Evolutionary conservation across 2,113 vertebrate genomes (phyloP), one percentile per base, ranked within the genome.

Genomic region (Sylvilagus bachmani): DNA sequence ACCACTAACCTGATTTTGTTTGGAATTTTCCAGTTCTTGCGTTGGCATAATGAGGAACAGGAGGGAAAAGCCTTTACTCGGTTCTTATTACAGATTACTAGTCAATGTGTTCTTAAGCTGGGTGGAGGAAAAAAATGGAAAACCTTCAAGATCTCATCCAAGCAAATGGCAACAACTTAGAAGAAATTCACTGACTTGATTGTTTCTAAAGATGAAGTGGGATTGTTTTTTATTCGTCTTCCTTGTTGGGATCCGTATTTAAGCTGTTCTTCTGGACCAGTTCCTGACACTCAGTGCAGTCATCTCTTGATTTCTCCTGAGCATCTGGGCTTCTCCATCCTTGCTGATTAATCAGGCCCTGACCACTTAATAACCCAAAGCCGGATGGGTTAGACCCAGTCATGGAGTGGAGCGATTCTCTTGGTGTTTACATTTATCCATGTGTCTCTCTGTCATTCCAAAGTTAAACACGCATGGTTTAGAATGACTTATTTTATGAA

Each of bases 11-110:
- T 95, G 86, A 77, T 96, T 98, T 95, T 97, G 38, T 94, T 97
- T 97, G 95, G 91, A 77, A 95, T 97, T 97, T 97, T 98, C 74
- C 97, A 99, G 98, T 99, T 98, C 98, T 99, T 94, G 97, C 98
- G 16, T 97, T 99, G 96, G 98, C 98, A 95, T 99, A 98, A 99
- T 86, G 95, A 96, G 80, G 97, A 96, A 91, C 81, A 90, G 93
- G 94, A 95, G 80, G 95, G 95, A 90, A 89, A 96, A 92, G 93
- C 91, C 90, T 90, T 95, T 95, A 75, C 85, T 96, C 84, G 92
- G 69, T 95, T 94, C 89, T 95, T 96, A 88, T 6, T 88, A 89
- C 93, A 97, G 96, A 83, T 95, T 92, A 96, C 95, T 96, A 92
- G 95, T 89, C 89, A 94, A 6, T 97, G 29, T 95, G 70, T 87